phyloP scores from a whole-genome alignment of 2,113 vertebrate genomes.

The Gobio gobio region DNA sequence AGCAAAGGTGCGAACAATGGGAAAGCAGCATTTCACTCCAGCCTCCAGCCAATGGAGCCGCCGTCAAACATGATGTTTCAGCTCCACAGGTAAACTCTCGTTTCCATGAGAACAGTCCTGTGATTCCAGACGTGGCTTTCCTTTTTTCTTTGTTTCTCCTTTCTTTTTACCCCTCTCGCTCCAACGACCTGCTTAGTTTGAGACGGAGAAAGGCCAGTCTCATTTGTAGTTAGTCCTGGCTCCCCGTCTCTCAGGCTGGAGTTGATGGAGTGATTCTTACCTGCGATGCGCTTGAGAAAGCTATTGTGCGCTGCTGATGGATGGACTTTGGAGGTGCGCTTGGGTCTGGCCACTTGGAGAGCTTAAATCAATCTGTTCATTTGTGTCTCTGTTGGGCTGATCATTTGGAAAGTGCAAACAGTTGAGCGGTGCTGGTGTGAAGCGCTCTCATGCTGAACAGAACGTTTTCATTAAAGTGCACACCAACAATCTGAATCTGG shows the following conservation, averaged over 20 bases:
- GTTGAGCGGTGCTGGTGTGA: constrained; percentile 44
- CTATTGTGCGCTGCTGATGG: constrained; percentile 70
- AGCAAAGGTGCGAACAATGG: background rate
- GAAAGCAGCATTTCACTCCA: background rate
- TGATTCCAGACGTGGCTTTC: constrained; percentile 19
- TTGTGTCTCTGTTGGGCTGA: constrained; percentile 70
- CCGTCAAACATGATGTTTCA: constrained; percentile 13
- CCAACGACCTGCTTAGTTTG: constrained; percentile 16
- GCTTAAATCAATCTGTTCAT: constrained; percentile 73
- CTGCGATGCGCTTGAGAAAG: constrained; percentile 66
- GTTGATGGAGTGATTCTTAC: constrained; percentile 70
- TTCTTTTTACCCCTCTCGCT: background rate
- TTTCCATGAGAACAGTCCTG: constrained; percentile 28
- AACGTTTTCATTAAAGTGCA: constrained; percentile 60
- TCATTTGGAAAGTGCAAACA: constrained; percentile 68
- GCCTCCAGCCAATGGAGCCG: background rate
- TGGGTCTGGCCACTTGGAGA: constrained; percentile 63
- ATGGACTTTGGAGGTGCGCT: constrained; percentile 66
- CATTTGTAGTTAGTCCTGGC: constrained; percentile 64
- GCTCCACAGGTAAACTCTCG: constrained; percentile 25
- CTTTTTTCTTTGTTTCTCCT: constrained; percentile 30
- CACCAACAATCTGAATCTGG: constrained; percentile 26
- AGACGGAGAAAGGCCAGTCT: constrained; percentile 51
- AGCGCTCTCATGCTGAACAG: constrained; percentile 47
- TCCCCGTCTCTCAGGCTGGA: constrained; percentile 57